Base-by-base conservation (phyloP, 30 jellyfish, hydroid and myxozoan species). In the Catostylus mosaicus region DNA sequence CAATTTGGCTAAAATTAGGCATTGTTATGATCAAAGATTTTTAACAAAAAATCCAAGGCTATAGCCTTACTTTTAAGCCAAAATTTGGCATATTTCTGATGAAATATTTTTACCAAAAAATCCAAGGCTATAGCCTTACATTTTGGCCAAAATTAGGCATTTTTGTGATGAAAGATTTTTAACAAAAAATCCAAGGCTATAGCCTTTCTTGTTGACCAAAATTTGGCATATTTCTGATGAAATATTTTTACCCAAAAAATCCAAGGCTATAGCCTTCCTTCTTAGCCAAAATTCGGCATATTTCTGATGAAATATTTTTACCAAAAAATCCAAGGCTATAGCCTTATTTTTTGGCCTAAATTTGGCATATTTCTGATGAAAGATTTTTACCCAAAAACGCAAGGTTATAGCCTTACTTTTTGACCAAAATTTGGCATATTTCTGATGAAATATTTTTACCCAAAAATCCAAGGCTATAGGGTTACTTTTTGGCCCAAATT, bases 61-160 rank as follows among this genome's bases (percentile, higher is more conserved):
- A 66, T 66, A 36, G 78, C 78, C 78, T 66, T 66, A 16, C 78
- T 33, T 16, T 30, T 14, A 24, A 40, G 54, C 14, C 12, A 14
- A 14, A 40, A 40, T 5, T 5, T 5, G 7, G 7, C 7, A 40
- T 40, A 5, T 7, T 40, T 40, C 7, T 40, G 12, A 5, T 5
- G 14, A 40, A 7, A 40, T 5, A 5, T 7, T 40, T 40, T 7
- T 14, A 7, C 14, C 12, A 40, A 40, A 40, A 40, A 7, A 5
- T 40, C 14, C 7, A 33, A 27, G 11, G 8, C 10, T 19, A 56
- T 19, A 56, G 26, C 26, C 8, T n/a, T 56, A 19, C 19, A 40
- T 40, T 40, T 40, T 14, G 12, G 54, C 54, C 54, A 40, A 40
- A 40, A 5, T 40, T 40, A 40, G 7, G 54, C 14, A 40, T 40